Percentiles rank a stretch among this genome's conserved stretches.
These are phyloP conservation scores for Ariopsis seemanni DNA, from an alignment of 2,113 vertebrate species.

Conservation along the genomic window DNA sequence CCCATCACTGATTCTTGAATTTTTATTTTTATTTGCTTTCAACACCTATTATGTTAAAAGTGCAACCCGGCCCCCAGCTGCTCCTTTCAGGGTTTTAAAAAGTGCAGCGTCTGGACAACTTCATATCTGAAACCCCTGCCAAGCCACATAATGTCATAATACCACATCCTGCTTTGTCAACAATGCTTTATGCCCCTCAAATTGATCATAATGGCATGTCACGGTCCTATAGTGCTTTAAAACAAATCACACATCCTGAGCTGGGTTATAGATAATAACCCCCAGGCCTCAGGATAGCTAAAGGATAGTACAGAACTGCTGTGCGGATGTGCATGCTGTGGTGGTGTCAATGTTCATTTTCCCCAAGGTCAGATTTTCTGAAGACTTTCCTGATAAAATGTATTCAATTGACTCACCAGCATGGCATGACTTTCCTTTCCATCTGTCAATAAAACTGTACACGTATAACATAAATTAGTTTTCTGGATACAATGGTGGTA, in stretches of 20 bases:
- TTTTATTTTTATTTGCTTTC: neutral
- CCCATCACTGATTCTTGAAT: neutral
- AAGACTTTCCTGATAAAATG: neutral
- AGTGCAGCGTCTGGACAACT: neutral
- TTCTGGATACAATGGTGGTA: neutral
- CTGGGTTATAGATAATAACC: neutral
- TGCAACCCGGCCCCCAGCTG: neutral
- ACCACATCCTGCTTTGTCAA: neutral
- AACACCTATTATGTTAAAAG: neutral
- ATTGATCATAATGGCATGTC: neutral
- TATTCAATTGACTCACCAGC: neutral
- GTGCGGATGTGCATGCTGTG: too few species aligned
- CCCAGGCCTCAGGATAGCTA: too few species aligned
- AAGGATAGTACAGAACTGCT: neutral
- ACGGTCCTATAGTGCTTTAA: neutral
- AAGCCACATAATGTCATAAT: slow-evolving; percentile 6
- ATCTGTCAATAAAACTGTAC: neutral
- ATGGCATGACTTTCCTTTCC: neutral
- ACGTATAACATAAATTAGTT: neutral
- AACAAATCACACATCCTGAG: neutral
- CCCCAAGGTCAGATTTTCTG: neutral
- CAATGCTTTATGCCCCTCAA: neutral
- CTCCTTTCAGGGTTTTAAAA: neutral
- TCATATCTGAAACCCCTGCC: slow-evolving; percentile 9
- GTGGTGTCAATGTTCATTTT: neutral